Conservation (phyloP, 2,113 vertebrate genomes). For the Centrocercus urophasianus region DNA sequence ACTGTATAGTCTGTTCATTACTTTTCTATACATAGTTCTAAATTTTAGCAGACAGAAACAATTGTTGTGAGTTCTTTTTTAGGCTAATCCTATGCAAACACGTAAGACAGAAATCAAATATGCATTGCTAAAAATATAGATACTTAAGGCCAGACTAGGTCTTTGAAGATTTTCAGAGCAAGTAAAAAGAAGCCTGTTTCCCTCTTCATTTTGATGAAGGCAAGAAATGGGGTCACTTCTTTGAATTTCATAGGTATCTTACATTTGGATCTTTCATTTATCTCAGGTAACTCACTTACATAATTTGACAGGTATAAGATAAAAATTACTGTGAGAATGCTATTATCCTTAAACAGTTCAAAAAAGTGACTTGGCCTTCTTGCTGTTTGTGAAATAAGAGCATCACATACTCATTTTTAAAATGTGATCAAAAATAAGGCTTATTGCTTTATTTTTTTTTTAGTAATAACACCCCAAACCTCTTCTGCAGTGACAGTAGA, state of each 20-base stretch:
- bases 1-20: background rate
- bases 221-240: background rate
- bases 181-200: background rate
- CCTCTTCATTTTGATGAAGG: background rate
- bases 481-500: background rate
- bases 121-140: background rate
- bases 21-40: background rate
- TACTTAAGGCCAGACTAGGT: background rate
- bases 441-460: background rate
- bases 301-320: background rate
- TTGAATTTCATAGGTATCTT: background rate
- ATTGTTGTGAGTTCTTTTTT: background rate
- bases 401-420: background rate
- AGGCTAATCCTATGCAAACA: background rate
- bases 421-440: background rate
- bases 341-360: background rate
- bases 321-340: background rate
- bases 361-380: background rate
- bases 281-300: background rate
- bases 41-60: background rate
- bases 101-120: background rate
- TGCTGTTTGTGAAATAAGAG: background rate
- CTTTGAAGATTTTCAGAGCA: background rate
- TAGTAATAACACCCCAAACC: background rate
- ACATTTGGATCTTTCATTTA: background rate